Base-by-base conservation (phyloP, 1,140 invertebrate genomes). In the Elymnias hypermnestra region DNA sequence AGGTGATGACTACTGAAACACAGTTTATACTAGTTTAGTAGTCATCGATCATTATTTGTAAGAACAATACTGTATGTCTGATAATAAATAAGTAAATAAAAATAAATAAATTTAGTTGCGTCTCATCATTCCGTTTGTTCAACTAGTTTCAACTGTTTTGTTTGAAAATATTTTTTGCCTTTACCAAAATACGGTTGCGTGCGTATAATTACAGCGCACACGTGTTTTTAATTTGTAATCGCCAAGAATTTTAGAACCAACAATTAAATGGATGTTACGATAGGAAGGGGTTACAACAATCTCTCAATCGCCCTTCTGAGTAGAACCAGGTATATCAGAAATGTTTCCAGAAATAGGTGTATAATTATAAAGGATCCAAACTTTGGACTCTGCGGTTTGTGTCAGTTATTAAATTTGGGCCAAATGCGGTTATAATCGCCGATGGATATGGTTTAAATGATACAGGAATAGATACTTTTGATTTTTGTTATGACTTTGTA, bases 361-460 rank as follows among this genome's bases (percentile, higher is more conserved):
- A 81, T 83, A 83, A 83, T 83, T 83, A 82, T 74, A 71, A 68
- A 68, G 64, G 72, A 79, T 79, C 73, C 71, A 78, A 77, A 62
- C 53, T 38, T 60, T 53, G 41, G 19, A 46, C 35, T 50, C 51
- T 53, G 40, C 42, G 57, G 59, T 67, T 63, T 57, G 53, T 54
- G 47, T 53, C 63, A 48, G 70, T 78, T 73, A 83, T 83, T 83
- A 83, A 81, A 73, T 73, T 72, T 65, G 53, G 59, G 43, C 49
- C 73, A 83, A 83, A 83, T 82, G 77, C 45, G 70, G 64, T 84
- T 84, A 82, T 84, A 84, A 84, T 84, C 52, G 79, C 64, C 60
- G 25, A n/a, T 37, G 49, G 53, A 44, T 47, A 43, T 31, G 41
- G 59, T 58, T 49, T 52, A 29, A 72, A 70, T 72, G 69, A 74